Conservation (phyloP, 2,888 invertebrate genomes). For the Bedellia somnulentella region DNA sequence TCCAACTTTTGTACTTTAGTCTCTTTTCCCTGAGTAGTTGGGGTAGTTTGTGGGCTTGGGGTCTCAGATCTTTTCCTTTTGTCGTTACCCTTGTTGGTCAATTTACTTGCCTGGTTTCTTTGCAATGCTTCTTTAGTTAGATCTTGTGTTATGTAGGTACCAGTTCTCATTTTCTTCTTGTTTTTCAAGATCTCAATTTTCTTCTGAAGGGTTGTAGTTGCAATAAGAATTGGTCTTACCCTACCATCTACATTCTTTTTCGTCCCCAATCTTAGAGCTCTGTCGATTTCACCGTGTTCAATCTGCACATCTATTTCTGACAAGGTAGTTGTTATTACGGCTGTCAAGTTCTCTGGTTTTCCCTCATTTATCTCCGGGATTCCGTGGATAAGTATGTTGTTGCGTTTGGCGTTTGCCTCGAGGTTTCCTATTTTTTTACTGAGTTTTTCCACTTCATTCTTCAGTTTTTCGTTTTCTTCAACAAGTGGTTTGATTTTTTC, state of each 20-base stretch:
- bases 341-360: neutral
- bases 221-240: neutral
- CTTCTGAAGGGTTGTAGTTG: neutral
- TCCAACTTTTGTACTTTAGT: neutral
- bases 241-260: neutral
- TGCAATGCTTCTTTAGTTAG: neutral
- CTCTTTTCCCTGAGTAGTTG: neutral
- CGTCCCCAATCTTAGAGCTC: neutral
- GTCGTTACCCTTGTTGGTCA: neutral
- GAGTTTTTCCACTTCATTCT: neutral
- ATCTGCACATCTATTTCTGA: neutral
- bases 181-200: neutral
- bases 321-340: neutral
- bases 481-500: neutral
- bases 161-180: neutral
- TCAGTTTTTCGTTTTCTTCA: neutral
- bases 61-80: neutral
- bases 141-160: slow-evolving; percentile 1
- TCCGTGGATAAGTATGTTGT: slow-evolving; percentile 1
- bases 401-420: neutral
- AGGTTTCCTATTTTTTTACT: neutral
- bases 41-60: neutral
- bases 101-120: neutral
- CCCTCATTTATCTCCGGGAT: neutral
- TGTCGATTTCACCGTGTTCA: neutral